Conservation (phyloP, 2,113 vertebrate genomes). For the Speoplatyrhinus poulsoni region DNA sequence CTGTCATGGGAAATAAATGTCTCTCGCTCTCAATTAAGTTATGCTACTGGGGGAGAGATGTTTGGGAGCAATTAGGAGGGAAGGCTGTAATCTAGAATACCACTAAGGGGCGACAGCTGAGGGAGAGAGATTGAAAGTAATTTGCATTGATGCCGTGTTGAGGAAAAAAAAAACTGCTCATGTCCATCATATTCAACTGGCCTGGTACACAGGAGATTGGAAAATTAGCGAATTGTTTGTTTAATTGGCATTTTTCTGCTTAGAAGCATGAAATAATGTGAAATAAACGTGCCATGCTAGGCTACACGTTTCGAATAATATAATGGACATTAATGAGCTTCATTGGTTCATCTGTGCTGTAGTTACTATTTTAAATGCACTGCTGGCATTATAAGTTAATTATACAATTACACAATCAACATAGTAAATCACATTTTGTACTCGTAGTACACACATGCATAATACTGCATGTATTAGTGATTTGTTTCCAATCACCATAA, state of each 20-base stretch:
- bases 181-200: conserved; percentile 67
- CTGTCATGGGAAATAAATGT: conserved; percentile 53
- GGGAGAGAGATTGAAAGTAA: conserved; percentile 47
- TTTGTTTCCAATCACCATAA: no score
- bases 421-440: no score
- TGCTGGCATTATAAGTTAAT: no score
- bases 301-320: no score
- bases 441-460: no score
- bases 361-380: no score
- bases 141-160: conserved; percentile 60
- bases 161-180: conserved; percentile 53
- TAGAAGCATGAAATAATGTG: conserved; percentile 8
- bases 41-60: conserved; percentile 44
- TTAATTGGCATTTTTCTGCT: conserved; percentile 50
- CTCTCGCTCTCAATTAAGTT: conserved; percentile 58
- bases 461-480: no score
- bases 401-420: no score
- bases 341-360: no score
- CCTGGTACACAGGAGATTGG: conserved; percentile 40
- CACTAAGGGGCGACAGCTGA: conserved; percentile 42
- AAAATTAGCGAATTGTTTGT: conserved; percentile 63
- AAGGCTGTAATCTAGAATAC: conserved; percentile 58
- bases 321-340: no score
- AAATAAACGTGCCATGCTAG: background rate
- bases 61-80: conserved; percentile 66